These are phyloP conservation scores for Tragelaphus strepsiceros DNA, from an alignment of 2,113 vertebrate species.

Conservation along the genomic window DNA sequence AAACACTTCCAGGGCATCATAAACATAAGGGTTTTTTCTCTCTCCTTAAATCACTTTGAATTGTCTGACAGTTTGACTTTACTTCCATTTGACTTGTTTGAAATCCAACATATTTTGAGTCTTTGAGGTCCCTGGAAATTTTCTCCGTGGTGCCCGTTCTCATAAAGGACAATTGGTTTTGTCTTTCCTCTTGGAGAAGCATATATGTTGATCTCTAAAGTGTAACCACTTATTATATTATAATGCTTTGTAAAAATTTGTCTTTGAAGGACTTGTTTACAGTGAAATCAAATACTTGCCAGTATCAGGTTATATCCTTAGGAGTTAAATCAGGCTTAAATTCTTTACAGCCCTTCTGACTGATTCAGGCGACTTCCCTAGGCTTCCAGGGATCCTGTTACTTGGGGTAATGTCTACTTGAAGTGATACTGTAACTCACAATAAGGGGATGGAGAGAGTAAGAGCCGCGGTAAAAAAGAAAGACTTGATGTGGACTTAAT, in stretches of 20 bases:
- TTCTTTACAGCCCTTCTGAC: background rate
- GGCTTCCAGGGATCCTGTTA: background rate
- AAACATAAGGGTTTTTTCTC: background rate
- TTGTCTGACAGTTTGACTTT: background rate
- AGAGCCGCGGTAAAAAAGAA: background rate
- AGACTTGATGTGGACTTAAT: background rate
- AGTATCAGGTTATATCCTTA: background rate
- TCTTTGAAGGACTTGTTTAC: constrained; percentile 2
- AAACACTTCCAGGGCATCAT: background rate
- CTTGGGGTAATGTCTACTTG: background rate
- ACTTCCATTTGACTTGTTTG: background rate
- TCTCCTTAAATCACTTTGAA: background rate
- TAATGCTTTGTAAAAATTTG: background rate
- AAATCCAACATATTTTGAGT: background rate
- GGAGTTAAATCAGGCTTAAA: background rate
- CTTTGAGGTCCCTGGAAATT: background rate
- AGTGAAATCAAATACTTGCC: background rate
- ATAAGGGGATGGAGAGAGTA: background rate
- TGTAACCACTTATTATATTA: background rate
- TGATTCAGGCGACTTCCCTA: background rate
- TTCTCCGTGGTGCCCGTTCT: background rate
- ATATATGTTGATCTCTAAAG: background rate
- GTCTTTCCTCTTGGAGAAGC: background rate
- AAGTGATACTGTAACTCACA: background rate
- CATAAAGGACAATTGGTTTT: background rate